Evolutionary conservation across 2,113 vertebrate species (phyloP), one percentile per base, ranked within the genome.

Genomic region (Neolamprologus variostigma): DNA sequence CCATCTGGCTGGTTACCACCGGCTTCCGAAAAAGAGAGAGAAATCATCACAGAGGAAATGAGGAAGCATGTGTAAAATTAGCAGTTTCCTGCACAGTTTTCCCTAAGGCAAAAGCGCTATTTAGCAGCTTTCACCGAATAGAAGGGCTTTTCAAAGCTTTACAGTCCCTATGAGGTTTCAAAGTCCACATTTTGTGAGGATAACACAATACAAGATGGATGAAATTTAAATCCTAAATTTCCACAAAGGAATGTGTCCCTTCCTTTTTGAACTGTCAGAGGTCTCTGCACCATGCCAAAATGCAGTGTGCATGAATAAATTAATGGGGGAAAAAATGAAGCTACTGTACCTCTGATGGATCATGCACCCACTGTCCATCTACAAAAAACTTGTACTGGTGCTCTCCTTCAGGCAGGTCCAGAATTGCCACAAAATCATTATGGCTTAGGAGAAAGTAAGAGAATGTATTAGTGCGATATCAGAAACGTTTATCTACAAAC

Each of bases 311-410:
- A 63, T 61, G 7, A 40, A 19, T 13, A 21, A 26, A 11, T 68
- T 83, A 10, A 28, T 80, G 5, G 66, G 8, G 59, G 47, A 2
- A 45, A 8, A 61, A 47, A 7, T n/a, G 16, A 55, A 5, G n/a
- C 42, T 31, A 12, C 10, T n/a, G 95, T 97, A 99, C 98, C 98
- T 99, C 98, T 14, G 98, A 97, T 0, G 98, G 96, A 91, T 99
- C 98, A 47, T 99, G 98, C 66, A 98, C 96, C 98, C 98, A 99
- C 89, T 99, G 98, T 78, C 98, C 98, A n/a, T 99, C 98, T 91
- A 99, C 98, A 92, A 99, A 99, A 92, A 99, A 99, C 91, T 99
- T 99, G 95, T 99, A 99, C 91, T 99, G 98, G 90, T 99, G 98
- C 73, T 99, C 98, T 86, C 98, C 98, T 92, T 99, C 98, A 2